Base-by-base conservation (phyloP, 2,113 vertebrate species). In the Amphilophus citrinellus region DNA sequence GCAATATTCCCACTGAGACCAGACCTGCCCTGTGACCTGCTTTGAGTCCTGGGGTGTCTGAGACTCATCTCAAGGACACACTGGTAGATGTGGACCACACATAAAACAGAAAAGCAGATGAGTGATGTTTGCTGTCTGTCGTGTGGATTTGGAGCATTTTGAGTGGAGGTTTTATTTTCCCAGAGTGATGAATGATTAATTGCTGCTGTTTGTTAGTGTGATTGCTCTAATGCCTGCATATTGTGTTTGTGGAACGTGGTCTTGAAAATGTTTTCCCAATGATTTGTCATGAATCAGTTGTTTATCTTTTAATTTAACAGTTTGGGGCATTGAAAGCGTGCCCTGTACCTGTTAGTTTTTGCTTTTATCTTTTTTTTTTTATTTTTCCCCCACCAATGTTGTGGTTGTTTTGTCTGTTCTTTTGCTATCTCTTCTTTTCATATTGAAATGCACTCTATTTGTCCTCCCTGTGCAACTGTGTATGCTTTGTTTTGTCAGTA, bases 161-260 rank as follows among this genome's bases (percentile, higher is more conserved):
- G 78, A 63, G 68, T 32, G 22, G 73, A 84, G 84, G 79, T 62
- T 82, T 35, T 82, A 42, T 93, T 87, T 71, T 87, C 89, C 79
- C 86, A 65, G 86, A 61, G 56, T 66, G 68, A 92, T 90, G 84
- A 90, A 92, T 86, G 88, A 90, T 89, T 87, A 61, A 91, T 91
- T 82, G 87, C 80, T 77, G 75, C 61, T 91, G 85, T 63, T 85
- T 80, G 79, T 89, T 77, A 39, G 59, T 88, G 80, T 82, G 84
- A 87, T 66, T 85, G 76, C 76, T 85, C 53, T 89, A 56, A 82
- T 83, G 79, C 32, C 57, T 85, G 87, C 60, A 79, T 84, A 61
- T 84, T 85, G 86, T 91, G 87, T 84, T 90, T 91, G 88, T 79
- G 79, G 81, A 86, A 77, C 10, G 56, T 87, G 84, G 61, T 77